These are phyloP conservation scores for Podilymbus podiceps DNA, from an alignment of 2,113 vertebrate species.

Conservation along the genomic window DNA sequence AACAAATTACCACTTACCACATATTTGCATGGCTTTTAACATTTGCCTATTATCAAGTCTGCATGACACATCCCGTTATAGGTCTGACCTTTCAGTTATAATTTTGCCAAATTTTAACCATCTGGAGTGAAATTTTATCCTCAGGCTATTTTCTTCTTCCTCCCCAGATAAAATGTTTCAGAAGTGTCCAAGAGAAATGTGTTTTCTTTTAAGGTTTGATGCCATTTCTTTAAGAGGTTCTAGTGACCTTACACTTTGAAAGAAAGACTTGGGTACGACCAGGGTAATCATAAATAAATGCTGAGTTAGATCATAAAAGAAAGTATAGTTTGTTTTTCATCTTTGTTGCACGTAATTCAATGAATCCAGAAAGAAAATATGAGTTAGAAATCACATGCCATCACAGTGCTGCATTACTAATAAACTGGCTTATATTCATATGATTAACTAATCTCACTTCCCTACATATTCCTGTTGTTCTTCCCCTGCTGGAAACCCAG, in stretches of 20 bases:
- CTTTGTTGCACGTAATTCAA: neutral
- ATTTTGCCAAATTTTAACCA: neutral
- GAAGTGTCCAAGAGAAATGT: neutral
- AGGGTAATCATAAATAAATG: neutral
- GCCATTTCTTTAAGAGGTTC: neutral
- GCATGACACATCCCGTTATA: neutral
- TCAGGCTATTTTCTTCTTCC: neutral
- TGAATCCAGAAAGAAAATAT: neutral
- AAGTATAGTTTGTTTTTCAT: neutral
- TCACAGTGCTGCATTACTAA: neutral
- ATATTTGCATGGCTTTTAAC: neutral
- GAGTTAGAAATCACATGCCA: neutral
- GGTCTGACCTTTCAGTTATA: neutral
- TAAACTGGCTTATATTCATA: neutral
- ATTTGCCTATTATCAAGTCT: neutral
- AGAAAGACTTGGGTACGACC: neutral
- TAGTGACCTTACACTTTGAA: neutral
- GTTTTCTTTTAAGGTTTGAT: neutral
- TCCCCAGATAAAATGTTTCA: neutral
- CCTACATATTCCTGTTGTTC: neutral
- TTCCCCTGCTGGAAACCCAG: neutral
- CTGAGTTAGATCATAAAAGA: neutral
- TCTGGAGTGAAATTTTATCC: neutral
- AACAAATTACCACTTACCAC: neutral
- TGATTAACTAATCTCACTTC: neutral